Conservation (phyloP, 2,888 invertebrate genomes). For the Volucella inanis region DNA sequence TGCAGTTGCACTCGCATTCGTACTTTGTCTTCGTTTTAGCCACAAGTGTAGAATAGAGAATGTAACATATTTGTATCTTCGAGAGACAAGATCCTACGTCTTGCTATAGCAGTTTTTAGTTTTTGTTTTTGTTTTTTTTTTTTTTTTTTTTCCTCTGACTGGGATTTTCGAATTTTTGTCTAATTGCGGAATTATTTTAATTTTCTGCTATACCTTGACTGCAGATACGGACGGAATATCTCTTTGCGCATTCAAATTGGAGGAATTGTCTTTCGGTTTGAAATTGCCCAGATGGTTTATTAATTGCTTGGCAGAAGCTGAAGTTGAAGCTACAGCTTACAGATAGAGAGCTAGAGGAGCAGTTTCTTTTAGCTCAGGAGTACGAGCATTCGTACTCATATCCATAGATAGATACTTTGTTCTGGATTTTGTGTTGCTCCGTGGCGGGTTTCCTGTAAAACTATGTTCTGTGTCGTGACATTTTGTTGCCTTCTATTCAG, state of each 20-base stretch:
- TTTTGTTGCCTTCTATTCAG: constrained; percentile 37
- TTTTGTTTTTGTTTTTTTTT: too few species aligned
- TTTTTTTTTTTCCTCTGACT: too few species aligned
- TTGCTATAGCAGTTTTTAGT: too few species aligned
- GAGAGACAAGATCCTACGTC: constrained; percentile 8
- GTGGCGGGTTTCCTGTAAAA: constrained; percentile 4
- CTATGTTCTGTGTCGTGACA: constrained; percentile 61
- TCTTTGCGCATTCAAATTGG: constrained; percentile 68
- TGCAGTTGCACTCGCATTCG: background rate
- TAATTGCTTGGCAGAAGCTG: constrained; percentile 44
- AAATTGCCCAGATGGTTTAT: constrained; percentile 68
- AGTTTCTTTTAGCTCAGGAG: background rate
- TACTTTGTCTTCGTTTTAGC: too few species aligned
- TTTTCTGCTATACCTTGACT: constrained; percentile 39
- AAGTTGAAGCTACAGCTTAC: background rate
- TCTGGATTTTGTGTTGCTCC: constrained; percentile 53
- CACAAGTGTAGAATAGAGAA: constrained; percentile 12
- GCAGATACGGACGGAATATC: background rate
- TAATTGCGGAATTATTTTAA: constrained; percentile 74
- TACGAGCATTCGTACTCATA: background rate
- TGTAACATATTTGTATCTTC: constrained; percentile 6
- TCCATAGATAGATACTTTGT: constrained; percentile 31
- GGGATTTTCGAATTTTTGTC: constrained; percentile 58
- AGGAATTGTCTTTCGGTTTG: constrained; percentile 50
- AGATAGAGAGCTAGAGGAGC: background rate